Evolutionary conservation across 2,113 vertebrate genomes (phyloP).

Genomic region (Euleptes europaea): DNA sequence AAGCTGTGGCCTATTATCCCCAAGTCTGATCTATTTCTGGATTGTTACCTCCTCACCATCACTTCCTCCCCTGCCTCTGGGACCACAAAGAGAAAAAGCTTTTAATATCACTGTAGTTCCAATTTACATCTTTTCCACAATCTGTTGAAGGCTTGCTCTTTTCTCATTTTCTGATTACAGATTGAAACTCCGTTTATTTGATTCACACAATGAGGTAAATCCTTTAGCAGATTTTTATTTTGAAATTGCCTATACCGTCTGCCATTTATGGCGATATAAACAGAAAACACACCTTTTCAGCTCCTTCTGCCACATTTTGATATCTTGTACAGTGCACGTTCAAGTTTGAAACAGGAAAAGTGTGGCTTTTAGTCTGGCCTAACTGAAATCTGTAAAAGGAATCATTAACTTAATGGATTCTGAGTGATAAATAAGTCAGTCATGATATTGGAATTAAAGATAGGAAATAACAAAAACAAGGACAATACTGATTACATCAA

Average conservation of each 20-base stretch:
- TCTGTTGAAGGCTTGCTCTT: not conserved
- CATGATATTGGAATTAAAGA: not conserved
- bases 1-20: too few relatives aligned
- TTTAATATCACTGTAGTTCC: not conserved
- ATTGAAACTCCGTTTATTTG: conserved; percentile 4
- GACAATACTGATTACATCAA: not conserved
- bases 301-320: not conserved
- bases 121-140: not conserved
- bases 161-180: not conserved
- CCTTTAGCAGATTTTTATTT: not conserved
- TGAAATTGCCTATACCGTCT: not conserved
- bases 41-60: too few relatives aligned
- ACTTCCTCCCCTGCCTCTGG: too few relatives aligned
- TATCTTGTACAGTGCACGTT: not conserved
- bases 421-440: not conserved
- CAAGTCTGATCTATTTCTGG: too few relatives aligned
- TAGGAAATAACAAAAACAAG: not conserved
- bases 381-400: not conserved
- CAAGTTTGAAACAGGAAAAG: not conserved
- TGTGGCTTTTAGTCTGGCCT: not conserved
- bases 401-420: not conserved
- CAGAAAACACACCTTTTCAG: not conserved
- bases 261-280: not conserved
- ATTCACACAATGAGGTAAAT: not conserved
- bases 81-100: not conserved